Conservation (phyloP, 1,140 invertebrate species). For the Stenopsyche tienmushanensis region DNA sequence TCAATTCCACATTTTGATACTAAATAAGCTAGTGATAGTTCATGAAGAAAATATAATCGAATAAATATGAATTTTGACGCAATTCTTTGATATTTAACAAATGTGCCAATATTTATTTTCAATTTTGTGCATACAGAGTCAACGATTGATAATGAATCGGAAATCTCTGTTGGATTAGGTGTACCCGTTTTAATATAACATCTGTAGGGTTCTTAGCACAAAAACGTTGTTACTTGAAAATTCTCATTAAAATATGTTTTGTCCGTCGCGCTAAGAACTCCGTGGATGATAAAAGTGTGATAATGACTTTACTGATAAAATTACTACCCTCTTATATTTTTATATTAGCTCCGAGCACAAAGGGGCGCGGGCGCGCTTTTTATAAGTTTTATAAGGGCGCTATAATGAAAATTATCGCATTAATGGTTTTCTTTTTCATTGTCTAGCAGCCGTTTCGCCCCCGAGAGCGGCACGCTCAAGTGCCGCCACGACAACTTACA, state of each 20-base stretch:
- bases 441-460: background rate
- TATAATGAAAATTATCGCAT: constrained; percentile 26
- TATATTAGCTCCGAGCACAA: constrained; percentile 12
- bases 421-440: constrained; percentile 21
- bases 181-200: constrained; percentile 12
- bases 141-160: too few relatives aligned
- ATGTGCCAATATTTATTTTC: too few relatives aligned
- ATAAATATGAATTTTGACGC: too few relatives aligned
- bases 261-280: constrained; percentile 34
- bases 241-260: constrained; percentile 41
- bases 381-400: constrained; percentile 14
- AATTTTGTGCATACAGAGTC: too few relatives aligned
- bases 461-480: too few relatives aligned
- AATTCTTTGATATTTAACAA: too few relatives aligned
- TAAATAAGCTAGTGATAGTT: too few relatives aligned
- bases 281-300: constrained; percentile 18
- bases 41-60: too few relatives aligned
- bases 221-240: constrained; percentile 33
- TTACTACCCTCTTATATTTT: constrained; percentile 22
- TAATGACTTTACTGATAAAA: constrained; percentile 26
- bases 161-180: background rate
- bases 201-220: background rate
- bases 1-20: too few relatives aligned
- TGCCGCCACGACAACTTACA: too few relatives aligned
- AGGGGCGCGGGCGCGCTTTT: constrained; percentile 2